Evolutionary conservation across 2,888 invertebrate species (phyloP), one percentile per base, ranked within the genome.

Genomic region (Epirrhoe tristata): DNA sequence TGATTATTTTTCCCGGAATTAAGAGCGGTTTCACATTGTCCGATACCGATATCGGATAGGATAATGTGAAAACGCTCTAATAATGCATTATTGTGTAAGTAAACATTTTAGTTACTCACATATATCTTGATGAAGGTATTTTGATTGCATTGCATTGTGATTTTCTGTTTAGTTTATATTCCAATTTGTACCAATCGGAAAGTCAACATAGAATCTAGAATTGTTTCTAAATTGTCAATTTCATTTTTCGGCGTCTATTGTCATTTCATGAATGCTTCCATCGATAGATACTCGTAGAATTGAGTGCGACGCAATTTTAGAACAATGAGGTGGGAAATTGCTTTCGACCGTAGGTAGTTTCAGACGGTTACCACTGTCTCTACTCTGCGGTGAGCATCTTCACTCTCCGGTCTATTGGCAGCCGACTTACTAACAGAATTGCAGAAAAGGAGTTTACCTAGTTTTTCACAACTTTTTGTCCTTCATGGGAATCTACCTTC

Each of bases 251-350:
- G 83, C 81, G 77, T 63, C 70, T 58, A 71, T 83, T 81, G 79
- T 81, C 80, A 80, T 81, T 82, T 75, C 78, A 74, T 75, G 81
- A 81, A 79, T 77, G 73, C 77, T 79, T 79, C 79, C 77, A 79
- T 78, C 80, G 79, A 79, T 71, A 82, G 39, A 16, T 55, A 61
- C 59, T 50, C 43, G 74, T 75, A 71, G 77, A 74, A 78, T 75
- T 74, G 76, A 80, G 80, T 77, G 83, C 79, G 82, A 82, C 79
- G 82, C 84, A 88, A 89, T 89, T 89, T 87, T 85, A 86, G 87
- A 89, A 90, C 88, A 89, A 89, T 87, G 86, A 86, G 81, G 80
- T 84, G 81, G 84, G 85, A 88, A 89, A 90, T 90, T 88, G 90
- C 83, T 86, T 89, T 85, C 82, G 69, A 65, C 57, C 71, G 69